phyloP scores from a whole-genome alignment of 2,113 vertebrate species.

The Hemicordylus capensis region DNA sequence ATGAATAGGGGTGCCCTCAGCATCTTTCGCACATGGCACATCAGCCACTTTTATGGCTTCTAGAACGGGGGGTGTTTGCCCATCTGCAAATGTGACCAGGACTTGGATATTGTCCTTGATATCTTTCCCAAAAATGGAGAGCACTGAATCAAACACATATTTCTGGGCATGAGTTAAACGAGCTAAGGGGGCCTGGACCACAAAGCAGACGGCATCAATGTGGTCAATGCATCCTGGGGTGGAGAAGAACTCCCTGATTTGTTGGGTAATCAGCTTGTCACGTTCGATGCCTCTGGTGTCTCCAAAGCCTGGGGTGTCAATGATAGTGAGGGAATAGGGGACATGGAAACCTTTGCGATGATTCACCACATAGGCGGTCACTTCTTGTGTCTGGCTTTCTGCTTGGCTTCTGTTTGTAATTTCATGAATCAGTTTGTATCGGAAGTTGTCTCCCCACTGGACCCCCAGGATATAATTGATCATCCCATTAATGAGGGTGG shows the following conservation, averaged over 20 bases:
- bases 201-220: conserved; percentile 61
- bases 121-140: conserved; percentile 50
- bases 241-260: conserved; percentile 48
- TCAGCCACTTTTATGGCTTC: conserved; percentile 26
- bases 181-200: conserved; percentile 52
- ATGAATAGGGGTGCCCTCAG: not conserved
- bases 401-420: conserved; percentile 45
- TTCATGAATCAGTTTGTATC: conserved; percentile 56
- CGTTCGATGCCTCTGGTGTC: conserved; percentile 53
- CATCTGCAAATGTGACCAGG: conserved; percentile 47
- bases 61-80: conserved; percentile 13
- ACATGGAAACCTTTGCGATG: conserved; percentile 47
- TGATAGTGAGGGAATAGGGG: conserved; percentile 54
- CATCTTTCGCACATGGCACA: conserved; percentile 17
- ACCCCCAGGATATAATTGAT: too few species aligned
- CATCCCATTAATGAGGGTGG: too few species aligned
- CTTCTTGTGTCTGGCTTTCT: conserved; percentile 62
- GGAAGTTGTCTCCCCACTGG: conserved; percentile 37
- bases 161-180: conserved; percentile 20
- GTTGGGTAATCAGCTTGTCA: conserved; percentile 43
- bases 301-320: conserved; percentile 73
- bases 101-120: conserved; percentile 37
- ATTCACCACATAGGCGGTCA: conserved; percentile 66
- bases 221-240: not conserved
- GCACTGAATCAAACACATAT: conserved; percentile 45